A percentile compares a stretch with the other conserved stretches of the same genome.
Evolutionary conservation across 2,888 invertebrate genomes (phyloP).

Genomic region (Lottia gigantea): DNA sequence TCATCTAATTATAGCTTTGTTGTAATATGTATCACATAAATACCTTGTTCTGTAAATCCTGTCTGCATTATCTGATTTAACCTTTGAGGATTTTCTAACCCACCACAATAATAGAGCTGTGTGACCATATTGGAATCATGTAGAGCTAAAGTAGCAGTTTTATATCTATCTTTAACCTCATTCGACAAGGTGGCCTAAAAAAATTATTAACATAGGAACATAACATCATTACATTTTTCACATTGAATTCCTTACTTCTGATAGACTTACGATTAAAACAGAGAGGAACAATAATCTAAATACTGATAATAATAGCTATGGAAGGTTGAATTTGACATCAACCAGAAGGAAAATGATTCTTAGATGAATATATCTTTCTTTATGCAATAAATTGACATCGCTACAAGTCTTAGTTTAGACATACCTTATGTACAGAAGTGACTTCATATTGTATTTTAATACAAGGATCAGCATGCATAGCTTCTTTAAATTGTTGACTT

Average conservation of each 20-base stretch:
- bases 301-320: too few species aligned
- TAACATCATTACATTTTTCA: too few species aligned
- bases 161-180: slow-evolving; percentile 40
- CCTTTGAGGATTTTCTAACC: slow-evolving; percentile 51
- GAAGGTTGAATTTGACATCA: too few species aligned
- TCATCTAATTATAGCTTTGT: too few species aligned
- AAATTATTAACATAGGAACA: not conserved
- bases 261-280: too few species aligned
- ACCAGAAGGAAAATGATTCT: too few species aligned
- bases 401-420: too few species aligned
- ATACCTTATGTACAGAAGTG: slow-evolving; percentile 55
- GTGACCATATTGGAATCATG: slow-evolving; percentile 51
- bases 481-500: slow-evolving; percentile 56
- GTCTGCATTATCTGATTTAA: slow-evolving; percentile 53
- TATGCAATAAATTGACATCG: too few species aligned
- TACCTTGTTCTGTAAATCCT: slow-evolving; percentile 61
- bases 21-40: too few species aligned
- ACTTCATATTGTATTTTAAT: slow-evolving; percentile 47
- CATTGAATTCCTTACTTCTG: too few species aligned
- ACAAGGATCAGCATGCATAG: slow-evolving; percentile 46
- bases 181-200: slow-evolving; percentile 43
- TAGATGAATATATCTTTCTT: too few species aligned
- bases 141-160: slow-evolving; percentile 33
- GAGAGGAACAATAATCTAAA: too few species aligned
- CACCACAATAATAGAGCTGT: slow-evolving; percentile 61